Base-by-base conservation (phyloP, 2,888 invertebrate species). In the Diarsia rubi region DNA sequence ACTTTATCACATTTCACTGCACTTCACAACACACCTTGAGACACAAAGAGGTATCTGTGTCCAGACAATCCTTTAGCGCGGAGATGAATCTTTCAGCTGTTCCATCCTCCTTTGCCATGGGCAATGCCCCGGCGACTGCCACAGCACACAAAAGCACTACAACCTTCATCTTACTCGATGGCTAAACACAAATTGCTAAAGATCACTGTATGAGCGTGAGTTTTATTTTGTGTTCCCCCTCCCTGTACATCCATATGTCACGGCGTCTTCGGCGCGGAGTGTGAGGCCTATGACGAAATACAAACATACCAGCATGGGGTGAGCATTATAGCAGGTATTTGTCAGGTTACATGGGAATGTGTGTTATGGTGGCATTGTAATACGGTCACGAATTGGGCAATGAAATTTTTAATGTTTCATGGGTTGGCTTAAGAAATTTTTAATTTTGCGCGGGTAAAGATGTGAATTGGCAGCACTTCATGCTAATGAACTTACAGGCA, bases 1-100 rank as follows among this genome's bases (percentile, higher is more conserved):
- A 86, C 86, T 62, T 62, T 85, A 70, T 80, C 88, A 90, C 91
- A 80, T 24, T 86, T 78, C 86, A 86, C 86, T 82, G 85, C 95
- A 95, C 94, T 92, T 86, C 93, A 94, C 95, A 97, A 94, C 95
- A 97, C 97, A 98, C 98, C 97, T 98, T 98, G 83, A 98, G 93
- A 91, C 98, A 98, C 93, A 98, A 95, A 88, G 97, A 96, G 90
- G 98, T 97, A 88, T 98, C 97, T 82, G 97, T 97, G 82, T 97
- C 97, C 88, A 98, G 97, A 93, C 98, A 98, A 90, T 98, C 97
- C 93, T 97, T 97, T 79, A 98, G 88, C 12, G 93, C 90, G 9
- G 95, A 94, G 76, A 96, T 90, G 90, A 96, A 95, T 78, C 91
- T 92, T 78, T 95, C 95, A 88, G 95, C 84, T 6, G 66, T 82